Percentiles rank a stretch among this genome's conserved stretches.
Evolutionary conservation across 1,140 invertebrate genomes (phyloP).

Genomic region (Drosophila ercepeae): DNA sequence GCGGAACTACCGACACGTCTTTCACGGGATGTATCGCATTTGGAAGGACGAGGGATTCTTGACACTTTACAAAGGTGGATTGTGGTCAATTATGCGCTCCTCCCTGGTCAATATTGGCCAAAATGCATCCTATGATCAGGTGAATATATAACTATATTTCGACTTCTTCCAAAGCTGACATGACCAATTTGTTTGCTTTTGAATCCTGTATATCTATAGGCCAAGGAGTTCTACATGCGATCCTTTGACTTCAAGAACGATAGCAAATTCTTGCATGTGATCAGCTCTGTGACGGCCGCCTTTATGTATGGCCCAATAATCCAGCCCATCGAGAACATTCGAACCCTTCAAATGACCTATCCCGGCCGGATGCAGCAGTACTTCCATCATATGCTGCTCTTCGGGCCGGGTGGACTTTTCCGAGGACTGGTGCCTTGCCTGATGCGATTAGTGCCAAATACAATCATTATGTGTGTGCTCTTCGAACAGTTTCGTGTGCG

Average conservation of each 20-base stretch:
- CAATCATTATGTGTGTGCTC: slow-evolving; percentile 47
- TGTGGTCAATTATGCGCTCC: slow-evolving; percentile 4
- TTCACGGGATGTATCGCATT: slow-evolving; percentile 39
- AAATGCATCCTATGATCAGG: slow-evolving; percentile 62
- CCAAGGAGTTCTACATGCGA: slow-evolving; percentile 26
- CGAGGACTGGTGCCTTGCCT: slow-evolving; percentile 50
- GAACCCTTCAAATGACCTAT: slow-evolving; percentile 44
- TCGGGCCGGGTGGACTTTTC: slow-evolving; percentile 47
- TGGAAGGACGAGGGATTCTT: slow-evolving; percentile 28
- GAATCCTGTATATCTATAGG: background rate
- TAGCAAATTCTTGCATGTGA: slow-evolving; percentile 37
- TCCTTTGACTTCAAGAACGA: slow-evolving; percentile 16
- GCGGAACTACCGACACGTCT: slow-evolving; percentile 45
- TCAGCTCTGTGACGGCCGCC: slow-evolving; percentile 47
- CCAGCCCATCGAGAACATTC: slow-evolving; percentile 56
- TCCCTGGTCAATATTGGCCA: slow-evolving; percentile 39
- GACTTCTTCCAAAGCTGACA: too few species aligned
- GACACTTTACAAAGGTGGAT: slow-evolving; percentile 37
- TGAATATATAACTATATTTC: background rate
- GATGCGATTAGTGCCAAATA: slow-evolving; percentile 44
- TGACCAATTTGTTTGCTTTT: background rate
- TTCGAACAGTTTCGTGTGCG: slow-evolving; percentile 55
- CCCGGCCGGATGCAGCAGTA: background rate
- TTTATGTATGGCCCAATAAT: slow-evolving; percentile 36
- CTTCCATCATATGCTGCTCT: slow-evolving; percentile 22